phyloP scores from a whole-genome alignment of 2,113 vertebrate species.

The Hippocampus guttulatus region DNA sequence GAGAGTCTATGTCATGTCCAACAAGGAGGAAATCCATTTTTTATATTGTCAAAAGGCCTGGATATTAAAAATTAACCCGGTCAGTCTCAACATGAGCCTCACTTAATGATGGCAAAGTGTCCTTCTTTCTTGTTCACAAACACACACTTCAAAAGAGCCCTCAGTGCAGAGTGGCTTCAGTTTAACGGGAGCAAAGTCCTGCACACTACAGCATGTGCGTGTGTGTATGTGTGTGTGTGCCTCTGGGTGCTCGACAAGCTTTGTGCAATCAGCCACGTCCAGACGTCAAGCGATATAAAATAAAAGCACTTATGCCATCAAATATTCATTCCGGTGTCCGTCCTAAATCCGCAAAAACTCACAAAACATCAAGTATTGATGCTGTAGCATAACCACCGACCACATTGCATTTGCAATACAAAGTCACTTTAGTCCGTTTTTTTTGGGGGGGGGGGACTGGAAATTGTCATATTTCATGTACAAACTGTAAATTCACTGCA shows the following conservation, averaged over 20 bases:
- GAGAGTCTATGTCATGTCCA: slow-evolving; percentile 60
- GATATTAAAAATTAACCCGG: slow-evolving; percentile 63
- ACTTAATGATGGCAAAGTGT: slow-evolving; percentile 64
- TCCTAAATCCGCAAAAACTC: slow-evolving; percentile 7
- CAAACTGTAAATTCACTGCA: neutral
- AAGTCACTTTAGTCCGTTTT: too few species aligned
- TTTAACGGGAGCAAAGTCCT: slow-evolving; percentile 44
- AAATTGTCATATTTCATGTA: neutral
- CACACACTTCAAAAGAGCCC: slow-evolving; percentile 35
- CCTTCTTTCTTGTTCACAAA: slow-evolving; percentile 28
- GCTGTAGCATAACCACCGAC: neutral
- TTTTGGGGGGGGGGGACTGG: neutral
- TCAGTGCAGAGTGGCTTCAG: slow-evolving; percentile 15
- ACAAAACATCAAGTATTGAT: slow-evolving; percentile 1
- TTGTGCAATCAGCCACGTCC: slow-evolving; percentile 11
- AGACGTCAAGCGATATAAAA: slow-evolving; percentile 5
- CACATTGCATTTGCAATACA: neutral
- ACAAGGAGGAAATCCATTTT: slow-evolving; percentile 63
- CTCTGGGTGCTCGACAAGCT: slow-evolving; percentile 9
- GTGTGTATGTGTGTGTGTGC: neutral
- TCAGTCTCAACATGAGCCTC: slow-evolving; percentile 63
- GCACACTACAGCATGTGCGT: slow-evolving; percentile 27
- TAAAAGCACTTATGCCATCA: slow-evolving; percentile 23
- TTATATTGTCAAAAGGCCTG: slow-evolving; percentile 58
- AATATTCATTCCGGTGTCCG: slow-evolving; percentile 35